Evolutionary conservation across 2,113 vertebrate species (phyloP).

Genomic region (Eretmodus cyanostictus): DNA sequence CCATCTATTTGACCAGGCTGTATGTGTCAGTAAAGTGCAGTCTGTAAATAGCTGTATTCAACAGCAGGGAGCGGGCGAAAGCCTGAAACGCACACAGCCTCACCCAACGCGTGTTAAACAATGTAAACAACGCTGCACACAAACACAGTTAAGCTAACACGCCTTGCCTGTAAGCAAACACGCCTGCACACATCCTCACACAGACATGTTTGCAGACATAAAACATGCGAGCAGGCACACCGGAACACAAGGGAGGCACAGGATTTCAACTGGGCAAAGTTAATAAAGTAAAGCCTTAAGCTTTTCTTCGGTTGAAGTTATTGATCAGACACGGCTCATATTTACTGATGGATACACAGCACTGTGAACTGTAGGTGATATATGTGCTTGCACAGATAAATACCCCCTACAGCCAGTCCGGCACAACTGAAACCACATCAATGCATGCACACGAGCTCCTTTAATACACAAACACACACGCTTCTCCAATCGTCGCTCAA

Average conservation of each 20-base stretch:
- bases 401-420: background rate
- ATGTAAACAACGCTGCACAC: background rate
- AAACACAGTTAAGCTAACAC: conserved; percentile 14
- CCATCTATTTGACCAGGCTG: conserved; percentile 64
- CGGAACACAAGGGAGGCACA: background rate
- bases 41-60: conserved; percentile 46
- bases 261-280: background rate
- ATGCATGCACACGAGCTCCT: background rate
- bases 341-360: conserved; percentile 36
- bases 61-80: background rate
- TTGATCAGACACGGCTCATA: conserved; percentile 55
- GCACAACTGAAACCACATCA: background rate
- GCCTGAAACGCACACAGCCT: background rate
- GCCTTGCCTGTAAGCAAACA: conserved; percentile 22
- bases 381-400: background rate
- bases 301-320: conserved; percentile 45
- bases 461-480: background rate
- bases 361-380: background rate
- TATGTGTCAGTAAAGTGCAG: conserved; percentile 37
- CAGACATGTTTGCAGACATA: background rate
- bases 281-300: conserved; percentile 39
- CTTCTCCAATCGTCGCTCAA: background rate
- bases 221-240: background rate
- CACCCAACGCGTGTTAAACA: background rate
- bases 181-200: background rate